Evolutionary conservation across 2,888 invertebrate species (phyloP).

Genomic region (Uloborus plumipes): DNA sequence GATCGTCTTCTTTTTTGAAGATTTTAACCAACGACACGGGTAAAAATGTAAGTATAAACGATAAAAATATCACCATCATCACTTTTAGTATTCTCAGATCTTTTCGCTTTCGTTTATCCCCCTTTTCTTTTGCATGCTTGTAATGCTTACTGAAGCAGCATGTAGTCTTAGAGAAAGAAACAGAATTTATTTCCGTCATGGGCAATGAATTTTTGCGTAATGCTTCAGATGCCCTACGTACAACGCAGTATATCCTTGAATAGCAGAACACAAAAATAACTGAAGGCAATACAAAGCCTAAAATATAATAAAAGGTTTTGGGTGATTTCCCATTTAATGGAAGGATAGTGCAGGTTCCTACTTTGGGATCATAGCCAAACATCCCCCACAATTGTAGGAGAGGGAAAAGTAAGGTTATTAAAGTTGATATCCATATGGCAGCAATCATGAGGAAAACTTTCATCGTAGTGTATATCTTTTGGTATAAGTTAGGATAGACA

Average conservation of each 20-base stretch:
- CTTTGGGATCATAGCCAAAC: constrained; percentile 82
- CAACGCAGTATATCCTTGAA: constrained; percentile 72
- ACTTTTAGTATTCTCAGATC: constrained; percentile 73
- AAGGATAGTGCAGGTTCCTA: constrained; percentile 90
- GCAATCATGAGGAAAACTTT: constrained; percentile 83
- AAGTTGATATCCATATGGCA: constrained; percentile 82
- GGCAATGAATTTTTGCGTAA: too few relatives aligned
- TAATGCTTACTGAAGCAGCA: too few relatives aligned
- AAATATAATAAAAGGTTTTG: constrained; percentile 81
- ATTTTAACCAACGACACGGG: constrained; percentile 92
- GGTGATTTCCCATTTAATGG: constrained; percentile 83
- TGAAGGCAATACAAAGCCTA: constrained; percentile 87
- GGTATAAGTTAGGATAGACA: constrained; percentile 41
- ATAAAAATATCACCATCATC: constrained; percentile 91
- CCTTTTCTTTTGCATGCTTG: neutral
- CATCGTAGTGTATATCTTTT: constrained; percentile 77
- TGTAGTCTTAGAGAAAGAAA: too few relatives aligned
- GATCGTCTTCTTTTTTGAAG: constrained; percentile 82
- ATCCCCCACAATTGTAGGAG: constrained; percentile 86
- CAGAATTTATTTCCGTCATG: too few relatives aligned
- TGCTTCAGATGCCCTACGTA: too few relatives aligned
- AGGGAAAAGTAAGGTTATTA: constrained; percentile 81
- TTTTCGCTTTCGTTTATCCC: neutral
- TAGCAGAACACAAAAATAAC: constrained; percentile 87
- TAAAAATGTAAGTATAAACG: constrained; percentile 89